Evolutionary conservation across 2,888 invertebrate genomes (phyloP).

Genomic region (Philaethria dido): DNA sequence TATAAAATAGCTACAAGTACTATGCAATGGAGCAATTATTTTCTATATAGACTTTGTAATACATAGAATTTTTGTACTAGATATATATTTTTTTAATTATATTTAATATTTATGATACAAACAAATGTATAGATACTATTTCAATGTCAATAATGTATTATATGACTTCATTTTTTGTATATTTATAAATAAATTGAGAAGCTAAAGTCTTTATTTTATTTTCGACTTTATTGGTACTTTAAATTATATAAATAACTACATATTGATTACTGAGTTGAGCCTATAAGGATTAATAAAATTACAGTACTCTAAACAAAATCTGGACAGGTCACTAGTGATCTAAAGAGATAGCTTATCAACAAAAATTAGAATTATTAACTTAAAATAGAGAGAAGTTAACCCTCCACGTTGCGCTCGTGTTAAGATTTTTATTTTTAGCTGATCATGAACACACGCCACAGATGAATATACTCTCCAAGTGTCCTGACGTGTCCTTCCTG

Average conservation of each 20-base stretch:
- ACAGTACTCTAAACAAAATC: neutral
- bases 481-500: conserved; percentile 48
- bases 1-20: too few species aligned
- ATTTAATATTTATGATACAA: too few species aligned
- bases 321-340: neutral
- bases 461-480: conserved; percentile 55
- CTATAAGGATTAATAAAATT: neutral
- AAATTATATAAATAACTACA: neutral
- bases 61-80: too few species aligned
- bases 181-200: conserved; percentile 14
- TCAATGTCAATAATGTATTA: neutral
- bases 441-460: conserved; percentile 58
- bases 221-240: neutral
- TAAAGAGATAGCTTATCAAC: conserved; percentile 18
- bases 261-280: neutral
- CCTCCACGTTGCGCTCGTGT: conserved; percentile 67
- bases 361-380: conserved; percentile 49
- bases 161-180: neutral
- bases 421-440: conserved; percentile 65
- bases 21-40: too few species aligned
- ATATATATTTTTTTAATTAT: too few species aligned
- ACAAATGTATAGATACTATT: neutral
- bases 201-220: neutral
- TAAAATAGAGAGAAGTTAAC: conserved; percentile 72
- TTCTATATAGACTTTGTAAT: too few species aligned